Evolutionary conservation across 2,888 invertebrate genomes (phyloP), one percentile per base, ranked within the genome.

Genomic region (Calliphora vomitoria): DNA sequence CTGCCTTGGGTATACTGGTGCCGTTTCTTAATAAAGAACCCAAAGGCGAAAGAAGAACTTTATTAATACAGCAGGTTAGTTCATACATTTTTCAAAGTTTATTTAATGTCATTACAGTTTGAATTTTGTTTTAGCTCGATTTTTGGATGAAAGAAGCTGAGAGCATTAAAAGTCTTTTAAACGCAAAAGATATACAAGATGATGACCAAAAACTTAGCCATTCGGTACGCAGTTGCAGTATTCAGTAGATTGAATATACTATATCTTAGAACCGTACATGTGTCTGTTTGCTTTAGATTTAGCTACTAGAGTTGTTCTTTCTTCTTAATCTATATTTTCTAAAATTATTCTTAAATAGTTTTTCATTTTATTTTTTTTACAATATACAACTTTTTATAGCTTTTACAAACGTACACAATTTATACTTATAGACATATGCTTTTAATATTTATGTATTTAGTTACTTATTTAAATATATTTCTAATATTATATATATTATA

Each of bases 71-170:
- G 90, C 95, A 95, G 94, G 96, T 95, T 90, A 41, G 41, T 1
- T 15, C 6, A n/a, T 11, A 47, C 41, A 25, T 20, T 25, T 3
- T 25, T 10, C 0, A 0, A 5, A 62, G 60, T 66, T 62, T 50
- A 11, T 25, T 71, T 25, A 38, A 25, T 66, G 13, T 15, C 50
- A 44, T 58, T 20, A n/a, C 4, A 10, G 10, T 20, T 8, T 66
- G 13, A 72, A 71, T 72, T 60, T 53, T 25, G 6, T 69, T 47
- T 4, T 89, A 95, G 95, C 91, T 95, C 75, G 94, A 95, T 82
- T 92, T 93, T 64, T 95, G 95, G 95, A 94, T 95, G 92, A 94
- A 94, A 87, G 95, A 95, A 90, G 95, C 95, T 0, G 95, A 95
- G 91, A 95, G 95, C 90, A 94, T 94, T 15, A 95, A 95, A 89